Conservation (phyloP, 2,797 vertebrate species). For the Linurgus olivaceus region DNA sequence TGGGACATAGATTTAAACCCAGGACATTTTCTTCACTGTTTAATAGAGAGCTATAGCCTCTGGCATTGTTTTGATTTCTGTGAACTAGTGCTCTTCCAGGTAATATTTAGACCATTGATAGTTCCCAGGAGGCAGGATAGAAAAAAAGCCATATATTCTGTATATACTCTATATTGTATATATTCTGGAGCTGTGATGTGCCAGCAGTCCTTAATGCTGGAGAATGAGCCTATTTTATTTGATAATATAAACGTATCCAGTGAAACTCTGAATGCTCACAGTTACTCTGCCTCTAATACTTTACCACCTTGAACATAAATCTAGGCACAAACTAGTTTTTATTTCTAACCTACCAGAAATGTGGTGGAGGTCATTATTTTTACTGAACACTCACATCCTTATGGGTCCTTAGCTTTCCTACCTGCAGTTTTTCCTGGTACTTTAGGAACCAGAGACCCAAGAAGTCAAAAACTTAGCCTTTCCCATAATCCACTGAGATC, state of each 20-base stretch:
- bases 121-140: background rate
- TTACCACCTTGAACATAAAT: background rate
- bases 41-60: background rate
- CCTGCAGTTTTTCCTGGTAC: background rate
- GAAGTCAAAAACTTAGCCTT: background rate
- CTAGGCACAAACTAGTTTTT: background rate
- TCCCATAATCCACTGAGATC: background rate
- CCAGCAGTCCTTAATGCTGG: background rate
- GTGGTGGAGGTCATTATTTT: background rate
- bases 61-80: background rate
- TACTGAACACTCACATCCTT: background rate
- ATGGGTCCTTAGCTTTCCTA: background rate
- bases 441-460: background rate
- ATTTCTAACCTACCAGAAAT: background rate
- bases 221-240: background rate
- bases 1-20: background rate
- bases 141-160: background rate
- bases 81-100: background rate
- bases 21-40: background rate
- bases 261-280: background rate
- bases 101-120: background rate
- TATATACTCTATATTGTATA: background rate
- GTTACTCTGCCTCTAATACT: background rate
- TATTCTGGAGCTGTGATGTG: background rate
- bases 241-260: background rate